Evolutionary conservation across 2,797 vertebrate genomes (phyloP), one percentile per base, ranked within the genome.

Genomic region (Clarias pachynema): DNA sequence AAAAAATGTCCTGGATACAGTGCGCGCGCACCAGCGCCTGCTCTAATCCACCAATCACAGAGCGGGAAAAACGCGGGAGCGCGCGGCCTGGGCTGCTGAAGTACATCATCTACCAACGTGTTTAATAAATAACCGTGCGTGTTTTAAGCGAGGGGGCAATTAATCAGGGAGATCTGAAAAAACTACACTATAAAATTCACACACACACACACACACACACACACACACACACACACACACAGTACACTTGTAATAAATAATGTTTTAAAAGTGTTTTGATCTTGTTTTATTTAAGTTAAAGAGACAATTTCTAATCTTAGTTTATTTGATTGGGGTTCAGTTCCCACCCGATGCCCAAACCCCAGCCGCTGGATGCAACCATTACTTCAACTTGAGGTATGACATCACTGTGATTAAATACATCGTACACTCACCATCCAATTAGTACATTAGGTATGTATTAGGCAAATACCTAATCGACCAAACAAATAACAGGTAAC

Each of bases 1-100:
- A 24, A 24, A 5, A 24, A 24, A 40, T 66, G 82, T 87, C 89
- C 83, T 69, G 82, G 89, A 86, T 82, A 87, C 87, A 82, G 29
- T 31, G 69, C 84, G 79, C 85, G 65, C 84, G 24, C 3, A 24
- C 24, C 77, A 0, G 31, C 29, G 15, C 2, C 14, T 3, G 44
- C 44, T 49, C 44, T 59, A 22, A 59, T 65, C 31, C 53, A 69
- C 84, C 87, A 86, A 88, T 88, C 79, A 68, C 26, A 73, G 56
- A n/a, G 18, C 29, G 84, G 78, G 24, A 16, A n/a, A 40, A 70
- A 34, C 66, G 66, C 66, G 65, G 15, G 66, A 22, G 66, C 66
- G 66, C 66, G 34, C 66, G 29, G 66, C 31, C 20, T 7, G 70
- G 12, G 24, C 37, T 72, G 44, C 12, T 74, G 37, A 70, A 4